Conservation (phyloP, 2,888 invertebrate species). For the Andrena trimmerana region DNA sequence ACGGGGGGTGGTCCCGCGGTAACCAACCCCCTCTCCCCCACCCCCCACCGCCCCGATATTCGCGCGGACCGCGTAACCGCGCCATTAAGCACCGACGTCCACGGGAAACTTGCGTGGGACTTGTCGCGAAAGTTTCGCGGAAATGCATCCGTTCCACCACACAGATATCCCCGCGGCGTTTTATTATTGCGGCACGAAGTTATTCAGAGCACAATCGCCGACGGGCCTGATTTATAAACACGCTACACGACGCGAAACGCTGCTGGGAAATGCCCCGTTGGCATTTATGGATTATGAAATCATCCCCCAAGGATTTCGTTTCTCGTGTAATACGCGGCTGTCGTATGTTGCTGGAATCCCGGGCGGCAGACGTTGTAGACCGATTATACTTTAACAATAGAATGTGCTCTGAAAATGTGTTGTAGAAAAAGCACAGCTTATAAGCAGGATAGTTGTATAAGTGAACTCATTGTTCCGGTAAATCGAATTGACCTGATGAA, state of each 20-base stretch:
- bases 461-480: too few relatives aligned
- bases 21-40: background rate
- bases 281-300: slow-evolving; percentile 9
- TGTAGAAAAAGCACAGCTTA: too few relatives aligned
- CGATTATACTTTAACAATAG: too few relatives aligned
- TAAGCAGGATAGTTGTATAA: too few relatives aligned
- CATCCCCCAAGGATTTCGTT: background rate
- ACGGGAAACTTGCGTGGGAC: slow-evolving; percentile 14
- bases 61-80: slow-evolving; percentile 3
- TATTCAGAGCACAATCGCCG: slow-evolving; percentile 2
- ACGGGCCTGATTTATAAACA: slow-evolving; percentile 10
- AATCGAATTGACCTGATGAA: too few relatives aligned
- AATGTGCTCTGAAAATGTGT: too few relatives aligned
- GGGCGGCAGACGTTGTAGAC: too few relatives aligned
- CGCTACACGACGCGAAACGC: background rate
- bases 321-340: background rate
- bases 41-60: slow-evolving; percentile 4
- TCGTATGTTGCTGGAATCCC: too few relatives aligned
- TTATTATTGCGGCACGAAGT: background rate
- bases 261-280: background rate
- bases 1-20: slow-evolving; percentile 4
- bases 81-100: slow-evolving; percentile 13
- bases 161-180: background rate
- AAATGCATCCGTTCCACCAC: background rate
- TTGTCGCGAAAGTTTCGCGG: background rate